These are phyloP conservation scores for Phaedon cochleariae DNA, from an alignment of 2,888 invertebrate species.

Conservation along the genomic window DNA sequence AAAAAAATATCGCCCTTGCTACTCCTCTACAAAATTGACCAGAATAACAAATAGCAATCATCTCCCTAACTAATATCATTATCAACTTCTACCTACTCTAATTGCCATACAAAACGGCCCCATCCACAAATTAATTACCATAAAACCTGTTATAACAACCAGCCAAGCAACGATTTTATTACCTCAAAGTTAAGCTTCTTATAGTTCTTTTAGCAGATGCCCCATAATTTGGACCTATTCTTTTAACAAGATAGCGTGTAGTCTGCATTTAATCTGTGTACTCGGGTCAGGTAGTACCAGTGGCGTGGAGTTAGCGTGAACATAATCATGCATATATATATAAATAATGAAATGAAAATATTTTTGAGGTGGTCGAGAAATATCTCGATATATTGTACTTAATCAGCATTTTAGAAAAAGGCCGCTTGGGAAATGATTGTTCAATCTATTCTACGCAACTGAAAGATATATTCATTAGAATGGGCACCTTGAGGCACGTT, in stretches of 20 bases:
- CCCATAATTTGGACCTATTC: conserved; percentile 45
- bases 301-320: conserved; percentile 1
- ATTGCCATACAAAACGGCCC: conserved; percentile 36
- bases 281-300: conserved; percentile 28
- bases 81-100: conserved; percentile 34
- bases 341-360: too few relatives aligned
- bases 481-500: too few relatives aligned
- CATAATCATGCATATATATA: too few relatives aligned
- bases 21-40: neutral
- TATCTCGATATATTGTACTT: too few relatives aligned
- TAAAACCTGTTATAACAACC: conserved; percentile 45
- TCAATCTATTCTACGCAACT: too few relatives aligned
- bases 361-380: too few relatives aligned
- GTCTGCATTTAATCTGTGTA: conserved; percentile 27
- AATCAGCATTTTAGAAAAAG: too few relatives aligned
- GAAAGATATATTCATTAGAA: too few relatives aligned
- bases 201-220: conserved; percentile 39
- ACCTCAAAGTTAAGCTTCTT: conserved; percentile 42
- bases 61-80: conserved; percentile 33
- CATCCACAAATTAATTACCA: conserved; percentile 44
- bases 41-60: conserved; percentile 21
- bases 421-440: too few relatives aligned
- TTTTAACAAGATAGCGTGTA: conserved; percentile 44
- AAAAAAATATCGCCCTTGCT: neutral
- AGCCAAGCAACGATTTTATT: conserved; percentile 40